Percentiles rank a stretch among this genome's conserved stretches.
phyloP scores from a whole-genome alignment of 2,888 invertebrate species.

The Tipula vernalis region DNA sequence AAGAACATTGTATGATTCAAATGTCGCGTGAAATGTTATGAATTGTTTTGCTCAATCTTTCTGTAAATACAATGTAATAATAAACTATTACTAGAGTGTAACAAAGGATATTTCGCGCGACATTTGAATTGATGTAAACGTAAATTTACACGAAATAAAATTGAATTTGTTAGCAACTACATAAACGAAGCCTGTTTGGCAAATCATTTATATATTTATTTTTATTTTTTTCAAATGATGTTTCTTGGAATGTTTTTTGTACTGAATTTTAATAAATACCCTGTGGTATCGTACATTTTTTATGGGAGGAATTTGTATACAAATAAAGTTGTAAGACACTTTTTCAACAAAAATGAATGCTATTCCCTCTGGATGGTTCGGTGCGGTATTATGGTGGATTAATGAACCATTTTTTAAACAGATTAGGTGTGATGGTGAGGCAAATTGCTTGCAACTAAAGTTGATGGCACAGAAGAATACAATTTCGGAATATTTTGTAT shows the following conservation, averaged over 20 bases:
- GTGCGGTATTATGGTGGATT: neutral
- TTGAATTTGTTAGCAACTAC: no score
- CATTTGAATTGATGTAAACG: no score
- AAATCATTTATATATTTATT: neutral
- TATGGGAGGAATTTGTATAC: neutral
- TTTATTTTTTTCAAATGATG: neutral
- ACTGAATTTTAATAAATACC: neutral
- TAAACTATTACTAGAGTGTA: no score
- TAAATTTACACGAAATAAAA: no score
- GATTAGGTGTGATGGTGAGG: neutral
- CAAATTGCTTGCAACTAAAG: neutral
- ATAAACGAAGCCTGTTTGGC: neutral
- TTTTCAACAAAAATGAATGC: neutral
- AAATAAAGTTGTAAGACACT: neutral
- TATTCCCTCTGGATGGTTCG: neutral
- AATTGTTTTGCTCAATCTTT: no score
- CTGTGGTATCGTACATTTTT: neutral
- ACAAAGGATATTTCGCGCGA: no score
- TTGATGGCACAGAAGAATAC: no score
- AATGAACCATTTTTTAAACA: neutral
- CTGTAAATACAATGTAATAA: no score
- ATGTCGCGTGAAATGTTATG: no score
- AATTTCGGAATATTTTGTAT: no score
- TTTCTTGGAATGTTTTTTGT: neutral
- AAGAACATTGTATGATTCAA: neutral